These are phyloP conservation scores for Norana najaformis DNA, from an alignment of 2,888 invertebrate species.

Conservation along the genomic window DNA sequence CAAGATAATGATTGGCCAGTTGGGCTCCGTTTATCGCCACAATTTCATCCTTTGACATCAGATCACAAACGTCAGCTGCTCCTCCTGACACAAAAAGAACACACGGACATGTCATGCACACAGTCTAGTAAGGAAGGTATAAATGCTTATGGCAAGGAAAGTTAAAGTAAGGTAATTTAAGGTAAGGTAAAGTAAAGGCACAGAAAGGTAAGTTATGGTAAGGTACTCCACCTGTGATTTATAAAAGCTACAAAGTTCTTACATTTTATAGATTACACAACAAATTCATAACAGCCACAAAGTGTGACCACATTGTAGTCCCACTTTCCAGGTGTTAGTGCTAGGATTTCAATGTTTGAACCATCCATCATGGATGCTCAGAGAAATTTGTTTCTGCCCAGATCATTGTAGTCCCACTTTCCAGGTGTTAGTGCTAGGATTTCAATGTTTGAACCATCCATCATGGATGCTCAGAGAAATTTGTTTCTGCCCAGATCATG, in stretches of 20 bases:
- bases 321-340: background rate
- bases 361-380: no score
- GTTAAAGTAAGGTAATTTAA: no score
- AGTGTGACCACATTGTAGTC: background rate
- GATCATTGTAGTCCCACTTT: background rate
- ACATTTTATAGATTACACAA: background rate
- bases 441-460: background rate
- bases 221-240: no score
- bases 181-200: background rate
- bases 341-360: background rate
- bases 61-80: constrained; percentile 59
- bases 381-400: no score
- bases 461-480: no score
- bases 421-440: background rate
- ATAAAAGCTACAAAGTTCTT: background rate
- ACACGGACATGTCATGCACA: no score
- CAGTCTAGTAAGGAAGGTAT: background rate
- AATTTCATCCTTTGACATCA: constrained; percentile 59
- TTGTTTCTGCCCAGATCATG: no score
- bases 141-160: background rate
- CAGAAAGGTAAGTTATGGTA: no score
- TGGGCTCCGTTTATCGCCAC: constrained; percentile 51
- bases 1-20: constrained; percentile 48
- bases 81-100: constrained; percentile 48
- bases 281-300: background rate